Base-by-base conservation (phyloP, 2,888 invertebrate genomes). In the Mimachlamys varia region DNA sequence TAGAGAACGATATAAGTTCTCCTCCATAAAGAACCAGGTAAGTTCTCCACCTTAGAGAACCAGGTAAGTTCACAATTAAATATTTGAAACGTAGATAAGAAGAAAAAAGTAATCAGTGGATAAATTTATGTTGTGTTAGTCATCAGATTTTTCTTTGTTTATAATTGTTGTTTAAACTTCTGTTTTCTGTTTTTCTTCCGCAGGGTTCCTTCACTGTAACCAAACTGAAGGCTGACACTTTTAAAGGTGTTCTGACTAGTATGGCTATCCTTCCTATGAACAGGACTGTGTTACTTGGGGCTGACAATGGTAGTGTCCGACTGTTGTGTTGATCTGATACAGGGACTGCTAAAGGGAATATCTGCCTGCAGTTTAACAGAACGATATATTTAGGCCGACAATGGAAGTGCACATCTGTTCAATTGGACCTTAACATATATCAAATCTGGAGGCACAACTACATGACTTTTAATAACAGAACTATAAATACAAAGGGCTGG, bases 221-320 rank as follows among this genome's bases (percentile, higher is more conserved):
- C 17, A 98, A 96, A 96, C 97, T 99, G 22, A 97, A 98, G 55
- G 98, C 98, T 0, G 99, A 99, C 96, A 98, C 98, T 3, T 98
- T 99, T 96, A 98, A 98, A 95, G 99, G 99, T 12, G 98, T 99
- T 15, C 97, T 99, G 22, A 99, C 99, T 17, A 98, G 98, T 88
- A 98, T 99, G 98, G 98, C 98, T 0, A 98, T 99, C 87, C 97
- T 99, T 94, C 99, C 99, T 3, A 97, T 99, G 10, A 99, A 99
- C 97, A 97, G 98, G 95, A 97, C 99, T 91, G 97, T 99, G 90
- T 97, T 99, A 38, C 97, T 99, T 44, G 99, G 99, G 19, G 98
- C 99, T 87, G 99, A 99, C 96, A 98, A 98, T 95, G 99, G 99
- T 33, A 98, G 95, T 88, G 97, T 97, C 33, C 94, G 96, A 88